Percentiles rank a stretch among this genome's conserved stretches.
Conservation (phyloP, 1,140 invertebrate genomes). For the Hycleus cichorii region DNA sequence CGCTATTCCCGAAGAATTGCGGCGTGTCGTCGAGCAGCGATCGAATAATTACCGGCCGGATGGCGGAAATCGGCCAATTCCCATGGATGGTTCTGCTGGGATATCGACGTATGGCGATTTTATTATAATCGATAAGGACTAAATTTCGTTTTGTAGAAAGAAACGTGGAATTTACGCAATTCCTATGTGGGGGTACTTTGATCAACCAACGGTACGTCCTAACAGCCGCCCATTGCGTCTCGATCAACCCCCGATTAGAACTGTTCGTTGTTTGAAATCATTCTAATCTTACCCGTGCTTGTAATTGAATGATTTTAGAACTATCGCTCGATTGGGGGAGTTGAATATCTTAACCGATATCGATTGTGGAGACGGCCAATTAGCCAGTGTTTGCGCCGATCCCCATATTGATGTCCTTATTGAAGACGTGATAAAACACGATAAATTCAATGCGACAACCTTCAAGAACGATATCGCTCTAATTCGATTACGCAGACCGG, state of each 20-base stretch:
- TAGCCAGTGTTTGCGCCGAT: slow-evolving; percentile 46
- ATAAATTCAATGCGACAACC: slow-evolving; percentile 18
- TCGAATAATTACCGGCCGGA: slow-evolving; percentile 37
- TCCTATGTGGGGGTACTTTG: slow-evolving; percentile 44
- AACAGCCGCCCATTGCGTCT: slow-evolving; percentile 78
- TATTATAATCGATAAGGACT: slow-evolving; percentile 20
- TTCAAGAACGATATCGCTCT: not conserved
- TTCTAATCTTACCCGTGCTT: too few species aligned
- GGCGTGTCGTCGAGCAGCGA: slow-evolving; percentile 31
- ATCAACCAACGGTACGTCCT: slow-evolving; percentile 50
- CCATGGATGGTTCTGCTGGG: slow-evolving; percentile 45
- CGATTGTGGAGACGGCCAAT: slow-evolving; percentile 43
- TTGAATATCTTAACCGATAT: slow-evolving; percentile 45
- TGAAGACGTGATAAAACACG: slow-evolving; percentile 44
- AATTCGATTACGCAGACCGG: not conserved
- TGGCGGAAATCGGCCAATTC: slow-evolving; percentile 39
- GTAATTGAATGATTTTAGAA: not conserved
- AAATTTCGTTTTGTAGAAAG: not conserved
- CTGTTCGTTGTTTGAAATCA: not conserved
- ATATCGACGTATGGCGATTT: slow-evolving; percentile 26
- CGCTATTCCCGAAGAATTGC: slow-evolving; percentile 17
- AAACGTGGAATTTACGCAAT: not conserved
- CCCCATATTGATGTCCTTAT: slow-evolving; percentile 46
- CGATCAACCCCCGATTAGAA: slow-evolving; percentile 40
- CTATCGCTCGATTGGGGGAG: slow-evolving; percentile 51